Evolutionary conservation across 1,140 invertebrate genomes (phyloP).

Genomic region (Temnothorax curvispinosus): DNA sequence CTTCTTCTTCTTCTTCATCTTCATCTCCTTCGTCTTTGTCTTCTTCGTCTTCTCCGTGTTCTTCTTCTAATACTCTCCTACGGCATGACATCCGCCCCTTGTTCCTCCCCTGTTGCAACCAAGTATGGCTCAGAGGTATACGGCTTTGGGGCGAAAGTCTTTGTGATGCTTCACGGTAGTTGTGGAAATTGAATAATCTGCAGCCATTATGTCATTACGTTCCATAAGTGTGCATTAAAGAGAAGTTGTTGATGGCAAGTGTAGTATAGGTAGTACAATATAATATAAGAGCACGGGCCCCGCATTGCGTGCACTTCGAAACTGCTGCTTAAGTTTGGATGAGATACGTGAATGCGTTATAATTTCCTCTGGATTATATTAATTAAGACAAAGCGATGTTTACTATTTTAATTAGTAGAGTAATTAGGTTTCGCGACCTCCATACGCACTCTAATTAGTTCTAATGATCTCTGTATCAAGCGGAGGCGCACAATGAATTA

Average conservation of each 20-base stretch:
- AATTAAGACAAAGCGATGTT: background rate
- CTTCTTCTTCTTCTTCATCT: slow-evolving; percentile 19
- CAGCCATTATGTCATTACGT: slow-evolving; percentile 48
- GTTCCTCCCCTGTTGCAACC: slow-evolving; percentile 7
- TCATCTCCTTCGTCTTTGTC: slow-evolving; percentile 7
- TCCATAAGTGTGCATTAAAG: slow-evolving; percentile 41
- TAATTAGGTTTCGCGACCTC: background rate
- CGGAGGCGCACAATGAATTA: background rate
- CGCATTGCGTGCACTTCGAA: background rate
- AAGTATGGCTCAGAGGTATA: slow-evolving; percentile 2
- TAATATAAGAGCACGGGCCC: background rate
- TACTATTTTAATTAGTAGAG: background rate
- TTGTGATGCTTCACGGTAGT: slow-evolving; percentile 27
- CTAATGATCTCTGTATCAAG: background rate
- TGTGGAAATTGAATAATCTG: slow-evolving; percentile 54
- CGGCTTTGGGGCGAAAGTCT: slow-evolving; percentile 51
- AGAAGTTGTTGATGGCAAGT: slow-evolving; percentile 38
- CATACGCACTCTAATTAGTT: slow-evolving; percentile 11
- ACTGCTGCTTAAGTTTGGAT: background rate
- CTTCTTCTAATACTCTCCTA: slow-evolving; percentile 1
- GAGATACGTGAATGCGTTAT: background rate
- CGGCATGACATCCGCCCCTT: slow-evolving; percentile 38
- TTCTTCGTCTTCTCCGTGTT: slow-evolving; percentile 56
- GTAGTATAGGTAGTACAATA: background rate
- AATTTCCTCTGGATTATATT: background rate